Base-by-base conservation (phyloP, 2,113 vertebrate genomes). In the Ctenomys sociabilis region DNA sequence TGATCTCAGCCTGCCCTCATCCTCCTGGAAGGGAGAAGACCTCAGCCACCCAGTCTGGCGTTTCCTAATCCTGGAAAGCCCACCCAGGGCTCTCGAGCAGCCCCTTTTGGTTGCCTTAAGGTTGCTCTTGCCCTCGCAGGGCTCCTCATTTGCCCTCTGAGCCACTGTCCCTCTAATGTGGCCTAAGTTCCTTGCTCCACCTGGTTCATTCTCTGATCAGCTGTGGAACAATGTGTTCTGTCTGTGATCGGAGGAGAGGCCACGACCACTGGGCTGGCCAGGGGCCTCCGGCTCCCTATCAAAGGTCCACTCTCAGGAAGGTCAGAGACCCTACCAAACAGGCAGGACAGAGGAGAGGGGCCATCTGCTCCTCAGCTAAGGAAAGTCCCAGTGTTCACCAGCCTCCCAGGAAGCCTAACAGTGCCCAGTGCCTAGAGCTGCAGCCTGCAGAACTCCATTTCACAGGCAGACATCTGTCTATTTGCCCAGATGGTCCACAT, bases 61-160 rank as follows among this genome's bases (percentile, higher is more conserved):
- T 96, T 95, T 94, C 95, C 93, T 66, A 91, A 97, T 61, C 75
- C 73, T 6, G 95, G 94, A 87, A 96, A 96, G 68, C 57, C 95
- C 95, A 95, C 24, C 21, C 40, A 40, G 81, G 37, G 52, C 78
- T 30, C 32, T 5, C 3, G n/a, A 85, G 64, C 45, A 40, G 5
- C 45, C 37, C 86, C 82, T 85, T 30, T 35, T n/a, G 1, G 22
- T 28, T 5, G 7, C 68, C 35, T 5, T 2, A 63, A 24, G 61
- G 64, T 30, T 13, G 12, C 14, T 32, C 43, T 19, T 13, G 12
- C 14, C 24, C 30, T 19, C 24, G 30, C 7, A 3, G 11, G 49
- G 54, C 57, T 91, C 45, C 45, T 30, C 75, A 49, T 52, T 16
- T 30, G 2, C 43, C 63, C 66, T 28, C 72, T 61, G 11, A 9